Conservation (phyloP, 53 echinoderm and acorn worm genomes). For the Mesocentrotus franciscanus region DNA sequence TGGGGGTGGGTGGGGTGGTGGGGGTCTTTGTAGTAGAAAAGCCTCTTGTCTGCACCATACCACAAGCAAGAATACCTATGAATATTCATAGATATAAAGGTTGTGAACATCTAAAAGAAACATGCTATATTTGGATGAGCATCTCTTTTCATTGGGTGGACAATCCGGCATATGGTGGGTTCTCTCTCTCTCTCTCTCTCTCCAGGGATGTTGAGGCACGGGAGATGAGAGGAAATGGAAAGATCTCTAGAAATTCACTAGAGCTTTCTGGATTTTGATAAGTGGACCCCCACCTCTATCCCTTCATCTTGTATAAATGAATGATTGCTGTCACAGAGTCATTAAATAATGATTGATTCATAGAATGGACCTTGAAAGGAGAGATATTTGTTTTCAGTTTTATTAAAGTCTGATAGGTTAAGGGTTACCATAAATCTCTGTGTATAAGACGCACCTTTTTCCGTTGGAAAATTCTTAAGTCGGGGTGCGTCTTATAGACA, state of each 20-base stretch:
- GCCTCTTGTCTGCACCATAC: background rate
- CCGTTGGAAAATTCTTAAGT: no score
- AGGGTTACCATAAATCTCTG: no score
- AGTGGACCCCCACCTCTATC: background rate
- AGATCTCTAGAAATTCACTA: background rate
- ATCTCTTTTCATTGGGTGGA: background rate
- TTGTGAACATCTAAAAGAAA: background rate
- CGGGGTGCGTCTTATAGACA: no score
- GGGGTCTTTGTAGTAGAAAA: background rate
- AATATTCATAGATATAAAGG: background rate
- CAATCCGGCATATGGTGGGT: background rate
- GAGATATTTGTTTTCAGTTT: no score
- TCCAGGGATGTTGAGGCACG: background rate
- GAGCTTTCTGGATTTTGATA: no score
- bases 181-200: no score
- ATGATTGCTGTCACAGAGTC: no score
- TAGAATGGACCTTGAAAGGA: no score
- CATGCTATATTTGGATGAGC: background rate
- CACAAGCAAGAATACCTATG: background rate
- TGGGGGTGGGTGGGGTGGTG: background rate
- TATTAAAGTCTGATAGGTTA: no score
- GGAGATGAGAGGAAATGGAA: background rate
- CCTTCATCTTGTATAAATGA: background rate
- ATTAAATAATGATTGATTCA: no score
- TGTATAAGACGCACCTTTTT: no score